Evolutionary conservation across 2,113 vertebrate genomes (phyloP), one percentile per base, ranked within the genome.

Genomic region (Paratilapia polleni): DNA sequence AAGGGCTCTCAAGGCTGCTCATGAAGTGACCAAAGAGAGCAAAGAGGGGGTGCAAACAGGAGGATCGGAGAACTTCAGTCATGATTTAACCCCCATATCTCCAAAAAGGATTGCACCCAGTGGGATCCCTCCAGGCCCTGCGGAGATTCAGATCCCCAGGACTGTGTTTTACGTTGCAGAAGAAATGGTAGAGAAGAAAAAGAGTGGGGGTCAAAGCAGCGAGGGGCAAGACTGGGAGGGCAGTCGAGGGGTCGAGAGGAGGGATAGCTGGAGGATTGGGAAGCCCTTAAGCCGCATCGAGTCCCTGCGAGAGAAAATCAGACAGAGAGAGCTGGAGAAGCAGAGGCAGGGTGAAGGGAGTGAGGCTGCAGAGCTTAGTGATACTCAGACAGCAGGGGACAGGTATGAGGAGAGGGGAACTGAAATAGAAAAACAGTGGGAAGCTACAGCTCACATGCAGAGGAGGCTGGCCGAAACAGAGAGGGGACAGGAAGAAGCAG

Each of bases 281-380:
- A 95, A 95, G 81, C 92, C 95, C 60, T 59, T 96, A 82, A 95
- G 95, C 74, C 93, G 93, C 41, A 88, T 96, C 0, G 95, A 96
- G 90, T 96, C 95, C 68, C 81, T 96, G 56, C 93, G 84, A 73
- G 93, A 95, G 80, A 94, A 89, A 84, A 95, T 94, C 24, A 81
- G 87, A 10, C 94, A 96, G 82, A 87, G 62, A 24, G 94, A 94
- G 82, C 68, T 80, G 41, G 91, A 93, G 83, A 93, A 20, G 31
- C 19, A 28, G 79, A 91, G 36, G 31, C 88, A 88, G 57, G 91
- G 59, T 26, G 85, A 87, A 4, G 73, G 24, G 2, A 49, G 36
- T 26, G 90, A 83, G n/a, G 77, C n/a, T 41, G 57, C 49, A 17
- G 81, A 84, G 26, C 38, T 28, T 8, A 85, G 24, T 49, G 78